These are phyloP conservation scores for Anorthoa munda DNA, from an alignment of 2,888 invertebrate genomes.

Conservation along the genomic window DNA sequence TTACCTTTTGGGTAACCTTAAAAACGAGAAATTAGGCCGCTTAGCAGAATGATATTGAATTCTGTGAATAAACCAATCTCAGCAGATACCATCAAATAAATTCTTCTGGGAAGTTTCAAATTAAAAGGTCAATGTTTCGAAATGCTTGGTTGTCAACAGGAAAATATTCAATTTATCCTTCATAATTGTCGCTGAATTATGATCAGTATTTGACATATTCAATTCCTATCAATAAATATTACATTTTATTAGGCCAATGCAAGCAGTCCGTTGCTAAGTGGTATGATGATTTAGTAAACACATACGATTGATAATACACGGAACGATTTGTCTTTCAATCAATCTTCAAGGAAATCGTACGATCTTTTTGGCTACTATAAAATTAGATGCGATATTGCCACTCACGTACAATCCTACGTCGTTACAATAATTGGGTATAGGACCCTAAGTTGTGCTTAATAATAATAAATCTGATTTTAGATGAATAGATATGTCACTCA, in stretches of 20 bases:
- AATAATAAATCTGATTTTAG: neutral
- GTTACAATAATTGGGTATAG: too few relatives aligned
- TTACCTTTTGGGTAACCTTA: too few relatives aligned
- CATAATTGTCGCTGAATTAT: conserved; percentile 2
- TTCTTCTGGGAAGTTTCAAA: neutral
- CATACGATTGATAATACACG: too few relatives aligned
- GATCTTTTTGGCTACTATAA: too few relatives aligned
- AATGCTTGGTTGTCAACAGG: conserved; percentile 6
- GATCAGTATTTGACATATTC: conserved; percentile 4
- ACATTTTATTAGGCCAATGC: conserved; percentile 10
- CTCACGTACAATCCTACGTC: too few relatives aligned
- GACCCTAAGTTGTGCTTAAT: too few relatives aligned
- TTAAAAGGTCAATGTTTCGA: neutral
- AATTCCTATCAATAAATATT: neutral
- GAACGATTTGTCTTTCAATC: too few relatives aligned
- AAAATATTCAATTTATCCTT: neutral
- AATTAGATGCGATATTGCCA: too few relatives aligned
- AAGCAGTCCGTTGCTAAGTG: neutral
- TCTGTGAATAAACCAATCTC: neutral
- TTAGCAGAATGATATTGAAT: neutral
- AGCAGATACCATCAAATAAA: neutral
- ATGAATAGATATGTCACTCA: neutral
- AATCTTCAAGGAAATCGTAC: too few relatives aligned
- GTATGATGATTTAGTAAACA: neutral
- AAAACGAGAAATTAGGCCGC: neutral